Base-by-base conservation (phyloP, 2,113 vertebrate genomes). In the Struthio camelus region DNA sequence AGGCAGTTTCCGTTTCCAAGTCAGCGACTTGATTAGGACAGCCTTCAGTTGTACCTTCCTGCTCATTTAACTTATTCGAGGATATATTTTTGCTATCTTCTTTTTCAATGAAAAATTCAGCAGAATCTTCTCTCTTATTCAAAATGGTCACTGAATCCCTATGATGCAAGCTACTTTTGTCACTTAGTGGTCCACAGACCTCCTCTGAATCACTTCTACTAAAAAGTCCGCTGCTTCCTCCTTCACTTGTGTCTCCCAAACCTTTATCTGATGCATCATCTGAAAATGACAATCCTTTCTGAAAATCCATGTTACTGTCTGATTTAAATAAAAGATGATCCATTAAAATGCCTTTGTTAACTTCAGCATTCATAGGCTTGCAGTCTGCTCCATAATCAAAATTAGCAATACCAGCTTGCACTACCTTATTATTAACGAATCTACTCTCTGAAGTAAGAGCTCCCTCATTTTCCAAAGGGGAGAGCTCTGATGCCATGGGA, bases 281-380 rank as follows among this genome's bases (percentile, higher is more conserved):
- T 12, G 97, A 96, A 89, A 98, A 97, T 25, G 98, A 98, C 32
- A 48, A 97, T 38, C 97, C 98, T 79, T 98, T 98, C 48, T 97
- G 98, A n/a, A 97, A 95, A 93, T 98, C 96, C 8, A 3, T 89
- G 71, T 98, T 94, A 93, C 98, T 98, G 44, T 96, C 96, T 2
- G 97, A 98, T 42, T 98, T 98, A 85, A 98, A 99, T 81, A 99
- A 92, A 90, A 99, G 95, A 96, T 98, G 98, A 96, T 99, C 99
- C 56, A 98, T 97, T 40, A 97, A 85, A 96, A 98, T 91, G 5
- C 61, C 97, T 89, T 97, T 98, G 95, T 91, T 98, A 87, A 94
- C 94, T 67, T 98, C 98, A 93, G 96, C 94, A 96, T 97, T 98
- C 96, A 96, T 42, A 88, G 97, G 92, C 75, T 96, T 98, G 90